Base-by-base conservation (phyloP, 2,797 vertebrate genomes). In the Spinus pinus region DNA sequence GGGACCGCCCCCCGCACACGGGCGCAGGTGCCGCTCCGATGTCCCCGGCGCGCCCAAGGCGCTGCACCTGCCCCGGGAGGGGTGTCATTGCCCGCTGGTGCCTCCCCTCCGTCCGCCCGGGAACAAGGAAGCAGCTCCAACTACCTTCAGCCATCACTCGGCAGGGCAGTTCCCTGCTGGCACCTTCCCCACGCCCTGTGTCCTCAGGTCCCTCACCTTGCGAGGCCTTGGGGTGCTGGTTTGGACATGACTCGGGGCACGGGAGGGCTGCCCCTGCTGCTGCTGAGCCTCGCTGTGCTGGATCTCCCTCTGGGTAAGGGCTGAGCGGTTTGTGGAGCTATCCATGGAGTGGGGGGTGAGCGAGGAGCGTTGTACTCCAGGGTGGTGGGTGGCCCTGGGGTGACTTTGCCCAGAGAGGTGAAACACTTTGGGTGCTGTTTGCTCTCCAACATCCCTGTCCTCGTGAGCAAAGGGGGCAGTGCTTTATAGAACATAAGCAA, bases 221-320 rank as follows among this genome's bases (percentile, higher is more conserved):
- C 14, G 6, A 6, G 18, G n/a, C 14, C 5, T 6, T 20, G 41
- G 35, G 18, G 2, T 27, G 15, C 64, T 53, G 83, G 30, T 70
- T 35, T 62, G 86, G 75, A 70, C n/a, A 83, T 92, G 91, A 12
- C 20, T 21, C 14, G 72, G 57, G 72, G 23, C 6, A 61, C 60
- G 31, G 56, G 51, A 58, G 35, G 60, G 79, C 20, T 90, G 79
- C 7, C 31, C 27, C 39, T 94, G 72, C 72, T 91, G 54, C 42
- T 93, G 35, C 82, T 95, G 94, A 77, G 86, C 67, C 27, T 94
- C 23, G n/a, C 51, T 24, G 24, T 77, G 86, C 31, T 25, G 64
- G 42, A 87, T 20, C 39, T 93, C 56, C 8, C 6, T 0, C 75
- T 77, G 86, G 95, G 92, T 96, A 95, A 96, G 90, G 86, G 79